Base-by-base conservation (phyloP, 2,888 invertebrate genomes). In the Coelinius sp. region DNA sequence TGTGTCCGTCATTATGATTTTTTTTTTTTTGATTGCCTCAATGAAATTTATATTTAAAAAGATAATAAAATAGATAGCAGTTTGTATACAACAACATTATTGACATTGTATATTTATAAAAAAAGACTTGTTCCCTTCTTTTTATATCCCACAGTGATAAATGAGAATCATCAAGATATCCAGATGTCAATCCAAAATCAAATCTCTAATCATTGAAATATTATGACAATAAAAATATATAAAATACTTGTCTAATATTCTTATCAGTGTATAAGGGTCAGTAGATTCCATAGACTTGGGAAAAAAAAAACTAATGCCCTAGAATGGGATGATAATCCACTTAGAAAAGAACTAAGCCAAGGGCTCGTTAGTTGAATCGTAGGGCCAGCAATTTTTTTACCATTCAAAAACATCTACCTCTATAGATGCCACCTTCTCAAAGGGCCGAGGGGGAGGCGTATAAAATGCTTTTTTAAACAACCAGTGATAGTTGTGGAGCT, bases 31-130 rank as follows among this genome's bases (percentile, higher is more conserved):
- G 77, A 81, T 80, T 81, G 80, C 80, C 76, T 77, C 76, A 74
- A 77, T 77, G 73, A 74, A 78, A 79, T 78, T 77, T 74, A 73
- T 76, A 71, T 74, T 31, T 70, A 68, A 73, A 76, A 79, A 77
- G 73, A 80, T 76, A 82, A 82, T 81, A 82, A 53, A 82, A 81
- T 75, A 77, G 80, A 74, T 78, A 80, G 74, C 79, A 80, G 79
- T 81, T 82, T 82, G 78, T 81, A 82, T 59, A 71, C 62, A 52
- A 25, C 12, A 64, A 63, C 56, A 35, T 27, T 27, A 62, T 27
- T 69, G 31, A 27, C 24, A 4, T 66, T 69, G n/a, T 46, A 10
- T 53, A 70, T 35, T 41, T 41, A 10, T 10, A 2, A 41, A 3
- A 3, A n/a, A n/a, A n/a, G n/a, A n/a, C n/a, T n/a, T n/a, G n/a